Evolutionary conservation across 2,113 vertebrate species (phyloP), one percentile per base, ranked within the genome.

Genomic region (Scomber colias): DNA sequence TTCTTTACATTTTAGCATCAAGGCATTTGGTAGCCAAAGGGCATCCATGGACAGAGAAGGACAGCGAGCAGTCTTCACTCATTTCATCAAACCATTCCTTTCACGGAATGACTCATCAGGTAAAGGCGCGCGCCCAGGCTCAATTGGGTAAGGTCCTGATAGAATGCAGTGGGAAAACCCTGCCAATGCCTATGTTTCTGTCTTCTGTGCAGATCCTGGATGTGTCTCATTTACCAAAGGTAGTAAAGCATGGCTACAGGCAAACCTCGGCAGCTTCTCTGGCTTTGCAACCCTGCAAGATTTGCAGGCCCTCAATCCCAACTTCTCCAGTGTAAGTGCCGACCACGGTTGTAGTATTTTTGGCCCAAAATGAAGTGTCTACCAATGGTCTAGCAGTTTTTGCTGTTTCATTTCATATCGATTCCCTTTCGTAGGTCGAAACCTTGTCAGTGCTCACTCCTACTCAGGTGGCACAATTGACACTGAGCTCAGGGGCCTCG

Each of bases 241-340:
- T 17, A 87, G 60, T 21, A 13, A 0, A 50, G 69, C 27, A 4
- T 93, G 90, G 90, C 57, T 91, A 27, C 11, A 57, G 31, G 48
- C 16, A 50, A 92, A 92, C 62, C 27, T 92, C 71, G 86, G 77
- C 11, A 13, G 1, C 15, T 92, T 90, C 67, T 79, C 75, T 14
- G 44, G 0, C 10, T 90, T 76, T 77, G 88, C 81, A 4, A 48
- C 17, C 3, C 13, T 88, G 45, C 7, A 75, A 27, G 77, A 89
- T 19, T 67, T 93, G 16, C 19, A 75, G 63, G 13, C 4, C n/a
- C 83, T 93, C 45, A 89, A 92, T 78, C 40, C 30, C 13, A 79
- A 87, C 63, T 84, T 93, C 65, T 87, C 89, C 45, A 70, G 11
- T 0, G 92, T 94, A 67, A 87, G 93, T 87, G 14, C 7, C 17